Evolutionary conservation across 1,140 invertebrate species (phyloP), one percentile per base, ranked within the genome.

Genomic region (Maniola jurtina): DNA sequence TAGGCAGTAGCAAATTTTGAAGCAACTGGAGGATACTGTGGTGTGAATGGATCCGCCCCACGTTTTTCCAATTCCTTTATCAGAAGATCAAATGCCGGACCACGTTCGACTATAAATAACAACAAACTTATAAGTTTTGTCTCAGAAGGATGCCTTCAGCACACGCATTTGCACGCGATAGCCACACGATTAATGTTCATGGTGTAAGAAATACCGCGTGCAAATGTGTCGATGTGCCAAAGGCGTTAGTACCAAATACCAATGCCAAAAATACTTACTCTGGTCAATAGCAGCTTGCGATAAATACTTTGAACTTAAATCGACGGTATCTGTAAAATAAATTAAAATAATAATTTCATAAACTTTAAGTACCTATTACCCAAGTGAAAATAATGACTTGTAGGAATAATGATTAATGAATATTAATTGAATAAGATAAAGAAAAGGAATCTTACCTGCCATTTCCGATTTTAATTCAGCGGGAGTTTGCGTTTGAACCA

Each of bases 251-350:
- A 25, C 4, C 25, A 25, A 25, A 25, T 25, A 25, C 25, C 25
- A 4, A 25, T 25, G 25, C 4, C 25, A 25, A 2, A 52, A 45
- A 9, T 47, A 79, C 78, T 77, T 81, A 88, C 86, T 67, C 65
- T 85, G 76, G 68, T 86, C 79, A n/a, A 81, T 47, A 35, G 80
- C 80, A 36, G 64, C 64, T 52, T 88, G 79, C 2, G 86, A 86
- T 5, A 88, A 68, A 68, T 84, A 88, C 58, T 88, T 86, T 0
- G 86, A 84, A 61, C 68, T 73, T 1, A 77, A 14, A 50, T 85
- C 79, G 60, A 86, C n/a, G 0, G 81, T 83, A 55, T 84, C 84
- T 88, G 80, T 13, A 81, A 79, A 61, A 62, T 56, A 54, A 35
- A 62, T 67, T 10, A 16, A 6, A 52, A 16, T 52, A 25, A 52